A percentile compares a stretch with the other conserved stretches of the same genome.
These are phyloP conservation scores for Syngnathus typhle DNA, from an alignment of 2,113 vertebrate genomes.

Conservation along the genomic window DNA sequence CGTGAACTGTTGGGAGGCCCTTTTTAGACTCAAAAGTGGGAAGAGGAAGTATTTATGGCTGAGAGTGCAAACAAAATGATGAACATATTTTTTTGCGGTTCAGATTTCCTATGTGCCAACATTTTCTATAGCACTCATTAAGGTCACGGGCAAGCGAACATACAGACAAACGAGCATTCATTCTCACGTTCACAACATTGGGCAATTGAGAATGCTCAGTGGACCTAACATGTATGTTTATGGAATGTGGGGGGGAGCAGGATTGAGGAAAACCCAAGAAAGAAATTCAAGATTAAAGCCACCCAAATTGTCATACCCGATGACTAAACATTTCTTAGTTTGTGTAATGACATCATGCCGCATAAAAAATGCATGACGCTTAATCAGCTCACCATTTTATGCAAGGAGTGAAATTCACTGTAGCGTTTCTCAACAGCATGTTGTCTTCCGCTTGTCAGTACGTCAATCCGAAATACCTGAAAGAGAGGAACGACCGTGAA, in stretches of 20 bases:
- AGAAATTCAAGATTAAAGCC: neutral
- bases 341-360: neutral
- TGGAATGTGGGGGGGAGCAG: too few species aligned
- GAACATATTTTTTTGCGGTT: neutral
- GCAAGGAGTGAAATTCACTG: slow-evolving; percentile 94
- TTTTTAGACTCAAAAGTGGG: neutral
- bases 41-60: slow-evolving; percentile 18
- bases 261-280: too few species aligned
- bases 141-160: too few species aligned
- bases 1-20: neutral
- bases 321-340: neutral
- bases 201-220: neutral
- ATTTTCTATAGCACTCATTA: neutral
- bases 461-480: slow-evolving; percentile 96
- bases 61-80: slow-evolving; percentile 3
- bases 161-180: too few species aligned
- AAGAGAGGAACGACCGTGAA: slow-evolving; percentile 34
- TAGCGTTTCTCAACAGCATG: slow-evolving; percentile 96
- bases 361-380: neutral
- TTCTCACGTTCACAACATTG: neutral
- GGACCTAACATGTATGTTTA: too few species aligned
- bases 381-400: slow-evolving; percentile 85
- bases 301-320: neutral
- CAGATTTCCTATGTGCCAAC: slow-evolving; percentile 1
- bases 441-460: slow-evolving; percentile 88